phyloP scores from a whole-genome alignment of 2,797 vertebrate species.

The Capromys pilorides region DNA sequence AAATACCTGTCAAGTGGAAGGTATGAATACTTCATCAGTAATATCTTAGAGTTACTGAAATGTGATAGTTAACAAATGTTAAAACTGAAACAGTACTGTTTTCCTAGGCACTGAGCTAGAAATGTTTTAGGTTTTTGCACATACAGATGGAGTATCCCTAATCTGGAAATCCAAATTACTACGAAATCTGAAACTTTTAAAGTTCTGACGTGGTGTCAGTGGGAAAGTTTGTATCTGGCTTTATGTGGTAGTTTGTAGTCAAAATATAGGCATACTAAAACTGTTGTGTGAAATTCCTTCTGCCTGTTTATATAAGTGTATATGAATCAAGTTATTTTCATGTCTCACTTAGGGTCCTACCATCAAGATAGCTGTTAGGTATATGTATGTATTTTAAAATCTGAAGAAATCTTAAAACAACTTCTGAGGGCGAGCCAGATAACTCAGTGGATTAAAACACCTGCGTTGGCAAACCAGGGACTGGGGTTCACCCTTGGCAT shows the following conservation, averaged over 20 bases:
- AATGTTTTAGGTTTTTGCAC: slow-evolving; percentile 10
- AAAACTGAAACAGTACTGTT: neutral
- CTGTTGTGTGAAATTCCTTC: neutral
- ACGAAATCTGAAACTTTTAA: neutral
- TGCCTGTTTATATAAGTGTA: neutral
- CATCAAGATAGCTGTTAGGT: neutral
- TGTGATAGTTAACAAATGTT: neutral
- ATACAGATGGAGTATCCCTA: neutral
- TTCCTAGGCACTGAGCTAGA: neutral
- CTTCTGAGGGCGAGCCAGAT: no score
- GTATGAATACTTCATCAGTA: slow-evolving; percentile 76
- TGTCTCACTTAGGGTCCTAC: neutral
- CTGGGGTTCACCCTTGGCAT: no score
- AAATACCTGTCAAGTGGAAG: slow-evolving; percentile 92
- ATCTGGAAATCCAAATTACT: neutral
- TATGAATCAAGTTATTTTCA: neutral
- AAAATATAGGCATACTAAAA: neutral
- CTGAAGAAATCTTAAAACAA: neutral
- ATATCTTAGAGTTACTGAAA: neutral
- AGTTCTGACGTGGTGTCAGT: neutral
- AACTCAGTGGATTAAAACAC: no score
- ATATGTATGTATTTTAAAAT: neutral
- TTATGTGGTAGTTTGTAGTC: neutral
- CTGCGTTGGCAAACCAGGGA: no score
- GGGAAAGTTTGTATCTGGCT: neutral